Conservation (phyloP, 1,140 invertebrate genomes). For the Copidosoma floridanum region DNA sequence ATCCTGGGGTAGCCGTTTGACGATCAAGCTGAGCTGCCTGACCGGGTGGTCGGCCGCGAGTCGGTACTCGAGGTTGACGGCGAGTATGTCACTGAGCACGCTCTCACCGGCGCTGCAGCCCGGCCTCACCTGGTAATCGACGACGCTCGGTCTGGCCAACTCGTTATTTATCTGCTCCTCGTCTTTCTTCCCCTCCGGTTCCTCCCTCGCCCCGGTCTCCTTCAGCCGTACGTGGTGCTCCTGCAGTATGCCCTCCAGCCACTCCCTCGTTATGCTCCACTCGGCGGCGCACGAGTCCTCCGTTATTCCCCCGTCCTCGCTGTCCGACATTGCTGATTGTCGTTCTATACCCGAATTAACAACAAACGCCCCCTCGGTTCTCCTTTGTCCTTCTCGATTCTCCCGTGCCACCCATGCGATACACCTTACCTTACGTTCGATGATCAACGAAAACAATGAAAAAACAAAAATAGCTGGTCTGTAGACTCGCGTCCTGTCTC, state of each 20-base stretch:
- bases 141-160: slow-evolving; percentile 47
- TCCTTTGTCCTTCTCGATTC: background rate
- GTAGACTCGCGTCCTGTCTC: no score
- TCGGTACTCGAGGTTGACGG: slow-evolving; percentile 59
- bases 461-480: no score
- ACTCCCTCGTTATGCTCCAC: slow-evolving; percentile 56
- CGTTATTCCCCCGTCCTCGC: slow-evolving; percentile 52
- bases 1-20: slow-evolving; percentile 74
- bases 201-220: no score
- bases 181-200: no score
- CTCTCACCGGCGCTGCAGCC: slow-evolving; percentile 61
- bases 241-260: slow-evolving; percentile 61
- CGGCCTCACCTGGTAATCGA: slow-evolving; percentile 56
- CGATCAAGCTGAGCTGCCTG: slow-evolving; percentile 62
- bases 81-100: slow-evolving; percentile 64
- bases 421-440: no score
- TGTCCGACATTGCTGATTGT: slow-evolving; percentile 55
- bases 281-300: slow-evolving; percentile 43
- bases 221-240: slow-evolving; percentile 59
- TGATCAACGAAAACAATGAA: no score
- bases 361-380: background rate
- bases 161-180: no score
- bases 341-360: background rate
- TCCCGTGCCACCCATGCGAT: no score
- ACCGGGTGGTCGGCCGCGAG: slow-evolving; percentile 39